Evolutionary conservation across 2,888 invertebrate species (phyloP).

Genomic region (Eilema griseolum): DNA sequence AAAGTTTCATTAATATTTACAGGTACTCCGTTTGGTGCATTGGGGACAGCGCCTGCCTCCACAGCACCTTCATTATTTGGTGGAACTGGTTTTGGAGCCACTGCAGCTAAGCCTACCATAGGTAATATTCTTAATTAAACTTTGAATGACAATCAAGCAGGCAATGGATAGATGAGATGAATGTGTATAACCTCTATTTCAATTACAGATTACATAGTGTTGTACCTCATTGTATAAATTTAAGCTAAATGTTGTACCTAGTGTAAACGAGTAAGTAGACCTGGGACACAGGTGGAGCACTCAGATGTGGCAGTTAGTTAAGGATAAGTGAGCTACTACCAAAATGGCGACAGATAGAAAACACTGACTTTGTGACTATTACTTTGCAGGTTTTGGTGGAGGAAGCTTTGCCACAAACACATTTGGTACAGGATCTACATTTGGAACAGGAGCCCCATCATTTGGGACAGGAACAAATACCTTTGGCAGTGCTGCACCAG

Average conservation of each 20-base stretch:
- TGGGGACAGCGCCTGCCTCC: conserved; percentile 83
- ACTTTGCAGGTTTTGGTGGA: conserved; percentile 55
- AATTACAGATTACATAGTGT: too few species aligned
- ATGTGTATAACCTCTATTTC: too few species aligned
- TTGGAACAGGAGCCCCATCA: conserved; percentile 67
- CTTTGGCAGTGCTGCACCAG: conserved; percentile 71
- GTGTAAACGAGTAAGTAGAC: too few species aligned
- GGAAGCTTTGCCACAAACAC: conserved; percentile 67
- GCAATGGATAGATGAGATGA: too few species aligned
- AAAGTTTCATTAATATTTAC: conserved; percentile 5
- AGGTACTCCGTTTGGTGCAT: conserved; percentile 83
- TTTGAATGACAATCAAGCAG: too few species aligned
- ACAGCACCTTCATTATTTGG: conserved; percentile 87
- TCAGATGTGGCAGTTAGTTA: too few species aligned
- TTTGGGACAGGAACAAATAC: conserved; percentile 61
- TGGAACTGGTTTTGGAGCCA: conserved; percentile 77
- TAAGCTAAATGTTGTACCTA: too few species aligned
- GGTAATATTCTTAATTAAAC: conserved; percentile 53
- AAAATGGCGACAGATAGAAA: too few species aligned
- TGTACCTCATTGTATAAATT: too few species aligned
- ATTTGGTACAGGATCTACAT: conserved; percentile 38
- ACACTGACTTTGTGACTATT: neutral
- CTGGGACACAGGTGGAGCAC: too few species aligned
- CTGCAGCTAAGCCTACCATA: conserved; percentile 79
- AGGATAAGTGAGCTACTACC: too few species aligned